These are phyloP conservation scores for Gallinago undulata DNA, from an alignment of 2,113 vertebrate genomes.

Conservation along the genomic window DNA sequence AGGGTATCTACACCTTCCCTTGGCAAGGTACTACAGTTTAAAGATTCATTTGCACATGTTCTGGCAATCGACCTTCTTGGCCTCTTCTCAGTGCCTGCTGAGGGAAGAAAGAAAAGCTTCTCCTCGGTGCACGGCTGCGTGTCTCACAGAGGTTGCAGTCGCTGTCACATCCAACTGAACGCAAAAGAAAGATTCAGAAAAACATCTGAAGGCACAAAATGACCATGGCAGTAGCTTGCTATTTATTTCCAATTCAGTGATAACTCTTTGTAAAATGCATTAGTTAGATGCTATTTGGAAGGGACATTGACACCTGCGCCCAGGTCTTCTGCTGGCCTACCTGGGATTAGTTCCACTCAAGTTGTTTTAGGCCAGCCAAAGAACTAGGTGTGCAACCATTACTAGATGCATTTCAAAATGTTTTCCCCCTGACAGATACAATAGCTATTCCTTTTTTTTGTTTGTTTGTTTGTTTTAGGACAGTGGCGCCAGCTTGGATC, in stretches of 20 bases:
- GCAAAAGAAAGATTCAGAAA: background rate
- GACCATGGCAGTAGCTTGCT: background rate
- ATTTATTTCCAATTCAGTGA: background rate
- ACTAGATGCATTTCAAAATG: background rate
- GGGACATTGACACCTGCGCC: background rate
- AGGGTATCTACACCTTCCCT: background rate
- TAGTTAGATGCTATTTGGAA: background rate
- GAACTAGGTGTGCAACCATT: background rate
- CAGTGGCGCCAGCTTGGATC: constrained; percentile 65
- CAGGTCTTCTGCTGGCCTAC: background rate
- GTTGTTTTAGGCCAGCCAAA: background rate
- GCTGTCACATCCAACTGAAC: background rate
- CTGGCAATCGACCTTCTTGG: background rate
- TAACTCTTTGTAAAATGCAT: background rate
- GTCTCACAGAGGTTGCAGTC: background rate
- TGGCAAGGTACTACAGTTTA: background rate
- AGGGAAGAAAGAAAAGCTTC: background rate
- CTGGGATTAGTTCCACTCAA: background rate
- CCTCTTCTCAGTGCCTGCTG: background rate
- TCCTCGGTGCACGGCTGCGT: rapidly evolving
- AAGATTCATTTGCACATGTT: background rate
- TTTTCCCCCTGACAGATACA: background rate
- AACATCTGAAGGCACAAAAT: background rate
- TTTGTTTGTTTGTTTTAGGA: constrained; percentile 67
- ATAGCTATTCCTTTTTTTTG: background rate